Percentiles rank a stretch among this genome's conserved stretches.
Conservation (phyloP, 2,797 vertebrate genomes). For the Fistularia tabacaria region DNA sequence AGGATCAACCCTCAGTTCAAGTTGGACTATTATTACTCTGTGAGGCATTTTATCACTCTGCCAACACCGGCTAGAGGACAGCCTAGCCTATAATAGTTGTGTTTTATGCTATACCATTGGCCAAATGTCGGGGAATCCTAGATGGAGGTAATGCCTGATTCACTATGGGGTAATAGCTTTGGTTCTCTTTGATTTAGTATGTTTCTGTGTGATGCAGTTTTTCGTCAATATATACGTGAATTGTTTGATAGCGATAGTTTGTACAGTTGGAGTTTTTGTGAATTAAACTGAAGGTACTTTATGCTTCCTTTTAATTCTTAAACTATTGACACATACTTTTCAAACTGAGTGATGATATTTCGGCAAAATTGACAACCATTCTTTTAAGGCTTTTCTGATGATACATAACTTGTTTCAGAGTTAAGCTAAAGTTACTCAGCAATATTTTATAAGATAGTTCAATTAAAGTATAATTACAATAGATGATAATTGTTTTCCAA, state of each 20-base stretch:
- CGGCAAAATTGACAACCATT: not conserved
- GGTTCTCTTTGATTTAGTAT: slow-evolving; percentile 10
- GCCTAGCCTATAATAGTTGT: slow-evolving; percentile 30
- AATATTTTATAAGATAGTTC: not conserved
- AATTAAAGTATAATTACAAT: not conserved
- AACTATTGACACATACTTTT: not conserved
- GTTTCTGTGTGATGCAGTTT: not conserved
- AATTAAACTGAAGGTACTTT: slow-evolving; percentile 3
- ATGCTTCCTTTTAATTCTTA: slow-evolving; percentile 1
- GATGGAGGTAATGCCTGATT: slow-evolving; percentile 63
- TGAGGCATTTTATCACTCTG: slow-evolving; percentile 46
- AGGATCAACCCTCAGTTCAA: slow-evolving; percentile 60
- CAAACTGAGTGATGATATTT: too few relatives aligned
- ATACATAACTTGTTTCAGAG: too few relatives aligned
- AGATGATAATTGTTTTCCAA: too few relatives aligned
- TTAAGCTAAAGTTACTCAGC: too few relatives aligned
- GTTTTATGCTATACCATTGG: slow-evolving; percentile 34
- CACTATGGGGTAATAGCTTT: slow-evolving; percentile 19
- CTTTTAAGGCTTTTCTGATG: not conserved
- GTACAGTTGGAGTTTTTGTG: not conserved
- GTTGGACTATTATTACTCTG: slow-evolving; percentile 52
- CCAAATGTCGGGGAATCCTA: slow-evolving; percentile 49
- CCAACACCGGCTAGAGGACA: slow-evolving; percentile 25
- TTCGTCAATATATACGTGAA: slow-evolving; percentile 6
- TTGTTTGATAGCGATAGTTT: not conserved